Conservation (phyloP, 2,113 vertebrate genomes). For the Nibea albiflora region DNA sequence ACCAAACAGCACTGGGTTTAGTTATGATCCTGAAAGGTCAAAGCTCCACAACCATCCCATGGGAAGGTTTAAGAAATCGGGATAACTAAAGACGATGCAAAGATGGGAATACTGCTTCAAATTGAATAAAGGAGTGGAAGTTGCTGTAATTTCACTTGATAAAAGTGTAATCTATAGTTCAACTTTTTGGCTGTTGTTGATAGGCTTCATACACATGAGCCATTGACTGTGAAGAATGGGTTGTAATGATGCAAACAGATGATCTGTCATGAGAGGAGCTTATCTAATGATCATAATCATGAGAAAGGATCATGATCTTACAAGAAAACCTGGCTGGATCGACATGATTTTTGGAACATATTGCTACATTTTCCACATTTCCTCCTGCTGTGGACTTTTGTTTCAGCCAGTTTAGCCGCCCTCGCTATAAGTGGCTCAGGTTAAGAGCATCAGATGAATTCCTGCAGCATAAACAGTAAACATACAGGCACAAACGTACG, state of each 20-base stretch:
- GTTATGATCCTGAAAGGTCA: constrained; percentile 29
- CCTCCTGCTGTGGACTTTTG: constrained; percentile 7
- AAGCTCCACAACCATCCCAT: constrained; percentile 36
- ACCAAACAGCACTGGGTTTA: constrained; percentile 36
- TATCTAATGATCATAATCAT: not conserved
- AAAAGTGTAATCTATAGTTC: not conserved
- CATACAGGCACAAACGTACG: constrained; percentile 2
- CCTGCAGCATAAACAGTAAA: not conserved
- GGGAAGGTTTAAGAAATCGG: constrained; percentile 23
- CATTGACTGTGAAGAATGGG: not conserved
- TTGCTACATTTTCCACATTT: not conserved
- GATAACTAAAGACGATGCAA: not conserved
- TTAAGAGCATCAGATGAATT: constrained; percentile 52
- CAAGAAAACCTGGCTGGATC: not conserved
- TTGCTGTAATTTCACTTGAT: no score
- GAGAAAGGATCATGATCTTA: not conserved
- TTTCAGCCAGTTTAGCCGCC: constrained; percentile 7
- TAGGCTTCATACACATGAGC: not conserved
- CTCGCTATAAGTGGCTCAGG: constrained; percentile 41
- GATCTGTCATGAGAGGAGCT: not conserved
- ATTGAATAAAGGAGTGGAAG: not conserved
- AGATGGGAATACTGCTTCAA: not conserved
- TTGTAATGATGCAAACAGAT: not conserved
- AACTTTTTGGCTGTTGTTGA: not conserved
- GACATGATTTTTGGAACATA: not conserved